Conservation (phyloP, 2,888 invertebrate species). For the Acleris laterana region DNA sequence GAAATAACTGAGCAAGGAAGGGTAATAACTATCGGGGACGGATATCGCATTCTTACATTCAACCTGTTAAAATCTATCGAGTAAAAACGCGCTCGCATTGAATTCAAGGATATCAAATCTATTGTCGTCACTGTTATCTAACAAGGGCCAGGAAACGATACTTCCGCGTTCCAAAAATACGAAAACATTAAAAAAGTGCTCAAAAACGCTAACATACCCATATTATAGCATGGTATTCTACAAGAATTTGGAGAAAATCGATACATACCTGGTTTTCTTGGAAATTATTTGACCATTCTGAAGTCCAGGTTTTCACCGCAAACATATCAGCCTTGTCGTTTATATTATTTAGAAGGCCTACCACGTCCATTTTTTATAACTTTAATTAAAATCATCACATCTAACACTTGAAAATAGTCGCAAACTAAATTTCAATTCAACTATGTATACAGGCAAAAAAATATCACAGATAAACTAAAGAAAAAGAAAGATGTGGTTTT, state of each 20-base stretch:
- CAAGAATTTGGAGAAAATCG: slow-evolving; percentile 47
- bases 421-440: slow-evolving; percentile 23
- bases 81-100: slow-evolving; percentile 9
- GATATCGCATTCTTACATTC: background rate
- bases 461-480: slow-evolving; percentile 26
- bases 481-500: background rate
- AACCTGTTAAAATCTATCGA: slow-evolving; percentile 11
- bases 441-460: slow-evolving; percentile 30
- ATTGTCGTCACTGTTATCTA: slow-evolving; percentile 32
- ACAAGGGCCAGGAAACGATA: slow-evolving; percentile 13
- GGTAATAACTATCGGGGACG: background rate
- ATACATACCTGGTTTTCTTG: slow-evolving; percentile 79
- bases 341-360: slow-evolving; percentile 74
- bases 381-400: slow-evolving; percentile 43
- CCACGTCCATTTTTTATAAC: slow-evolving; percentile 71
- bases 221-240: background rate
- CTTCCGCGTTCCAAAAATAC: slow-evolving; percentile 16
- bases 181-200: background rate
- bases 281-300: slow-evolving; percentile 76
- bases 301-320: slow-evolving; percentile 78
- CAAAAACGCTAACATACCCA: background rate
- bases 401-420: slow-evolving; percentile 22
- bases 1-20: too few species aligned
- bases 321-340: slow-evolving; percentile 78
- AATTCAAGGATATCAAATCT: slow-evolving; percentile 35